Percentiles rank a stretch among this genome's conserved stretches.
phyloP scores from a whole-genome alignment of 2,888 invertebrate genomes.

The Noctua fimbriata region DNA sequence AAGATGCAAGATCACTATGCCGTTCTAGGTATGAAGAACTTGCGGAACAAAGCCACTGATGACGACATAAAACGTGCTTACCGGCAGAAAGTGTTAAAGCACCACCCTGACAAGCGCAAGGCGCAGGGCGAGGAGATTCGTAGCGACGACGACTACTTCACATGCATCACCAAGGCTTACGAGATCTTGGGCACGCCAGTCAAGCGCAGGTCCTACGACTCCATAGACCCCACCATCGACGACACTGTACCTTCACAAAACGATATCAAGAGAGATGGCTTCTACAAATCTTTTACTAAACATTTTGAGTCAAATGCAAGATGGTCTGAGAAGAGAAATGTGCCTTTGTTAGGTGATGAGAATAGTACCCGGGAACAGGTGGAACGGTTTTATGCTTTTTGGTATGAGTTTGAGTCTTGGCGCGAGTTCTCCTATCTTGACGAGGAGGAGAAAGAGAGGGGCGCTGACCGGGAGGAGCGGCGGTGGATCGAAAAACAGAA shows the following conservation, averaged over 20 bases:
- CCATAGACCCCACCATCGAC: constrained; percentile 98
- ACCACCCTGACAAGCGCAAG: constrained; percentile 99
- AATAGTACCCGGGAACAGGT: constrained; percentile 95
- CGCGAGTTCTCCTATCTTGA: constrained; percentile 99
- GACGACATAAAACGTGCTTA: constrained; percentile 98
- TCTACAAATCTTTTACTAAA: constrained; percentile 92
- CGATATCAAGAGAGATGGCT: constrained; percentile 94
- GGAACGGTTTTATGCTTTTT: constrained; percentile 98
- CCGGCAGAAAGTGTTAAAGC: constrained; percentile 93
- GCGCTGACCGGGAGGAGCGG: constrained; percentile 98
- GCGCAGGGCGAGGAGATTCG: constrained; percentile 96
- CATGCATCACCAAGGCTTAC: constrained; percentile 99
- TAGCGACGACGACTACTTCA: constrained; percentile 98
- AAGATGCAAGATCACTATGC: constrained; percentile 99
- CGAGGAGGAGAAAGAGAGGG: constrained; percentile 99
- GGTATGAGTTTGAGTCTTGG: constrained; percentile 99
- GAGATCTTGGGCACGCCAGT: constrained; percentile 95
- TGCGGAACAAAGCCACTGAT: constrained; percentile 96
- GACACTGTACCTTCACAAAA: constrained; percentile 95
- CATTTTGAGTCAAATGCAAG: constrained; percentile 95
- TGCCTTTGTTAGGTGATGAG: constrained; percentile 95
- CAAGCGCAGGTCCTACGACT: constrained; percentile 98
- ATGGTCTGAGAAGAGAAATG: constrained; percentile 97
- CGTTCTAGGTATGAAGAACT: constrained; percentile 96
- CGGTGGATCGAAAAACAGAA: constrained; percentile 99